Evolutionary conservation across 2,797 vertebrate genomes (phyloP).

Genomic region (Nothura maculosa): DNA sequence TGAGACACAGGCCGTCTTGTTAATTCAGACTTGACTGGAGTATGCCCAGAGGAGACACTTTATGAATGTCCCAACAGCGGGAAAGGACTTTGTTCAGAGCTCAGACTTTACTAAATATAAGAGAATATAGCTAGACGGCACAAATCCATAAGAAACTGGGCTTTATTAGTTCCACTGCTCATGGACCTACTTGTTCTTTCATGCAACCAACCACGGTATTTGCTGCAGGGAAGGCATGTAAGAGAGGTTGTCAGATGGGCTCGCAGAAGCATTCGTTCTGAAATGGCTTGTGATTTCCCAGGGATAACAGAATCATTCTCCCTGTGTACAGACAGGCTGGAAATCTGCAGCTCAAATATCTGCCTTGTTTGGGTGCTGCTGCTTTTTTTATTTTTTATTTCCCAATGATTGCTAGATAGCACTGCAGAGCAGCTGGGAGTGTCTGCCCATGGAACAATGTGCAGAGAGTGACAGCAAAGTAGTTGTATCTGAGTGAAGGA

Average conservation of each 20-base stretch:
- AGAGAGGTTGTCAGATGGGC: not conserved
- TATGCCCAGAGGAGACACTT: not conserved
- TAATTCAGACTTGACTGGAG: slow-evolving; percentile 33
- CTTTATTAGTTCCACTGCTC: not conserved
- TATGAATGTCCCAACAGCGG: not conserved
- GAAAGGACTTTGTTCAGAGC: not conserved
- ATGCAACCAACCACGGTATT: not conserved
- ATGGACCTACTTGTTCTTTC: not conserved
- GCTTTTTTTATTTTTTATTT: not conserved
- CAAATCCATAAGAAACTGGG: not conserved
- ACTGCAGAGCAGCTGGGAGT: not conserved
- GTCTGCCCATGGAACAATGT: not conserved
- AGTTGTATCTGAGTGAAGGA: not conserved
- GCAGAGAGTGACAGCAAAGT: not conserved
- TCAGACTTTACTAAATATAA: not conserved
- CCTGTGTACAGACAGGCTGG: not conserved
- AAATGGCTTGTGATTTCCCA: not conserved
- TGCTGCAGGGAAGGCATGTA: not conserved
- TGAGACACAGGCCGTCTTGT: slow-evolving; percentile 55
- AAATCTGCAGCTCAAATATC: not conserved
- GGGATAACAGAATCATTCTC: not conserved
- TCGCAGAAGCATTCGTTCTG: accelerated
- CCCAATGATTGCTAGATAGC: not conserved
- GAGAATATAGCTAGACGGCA: not conserved
- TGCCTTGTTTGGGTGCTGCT: accelerated